Base-by-base conservation (phyloP, 2,888 invertebrate genomes). In the Phymatocera aterrima region DNA sequence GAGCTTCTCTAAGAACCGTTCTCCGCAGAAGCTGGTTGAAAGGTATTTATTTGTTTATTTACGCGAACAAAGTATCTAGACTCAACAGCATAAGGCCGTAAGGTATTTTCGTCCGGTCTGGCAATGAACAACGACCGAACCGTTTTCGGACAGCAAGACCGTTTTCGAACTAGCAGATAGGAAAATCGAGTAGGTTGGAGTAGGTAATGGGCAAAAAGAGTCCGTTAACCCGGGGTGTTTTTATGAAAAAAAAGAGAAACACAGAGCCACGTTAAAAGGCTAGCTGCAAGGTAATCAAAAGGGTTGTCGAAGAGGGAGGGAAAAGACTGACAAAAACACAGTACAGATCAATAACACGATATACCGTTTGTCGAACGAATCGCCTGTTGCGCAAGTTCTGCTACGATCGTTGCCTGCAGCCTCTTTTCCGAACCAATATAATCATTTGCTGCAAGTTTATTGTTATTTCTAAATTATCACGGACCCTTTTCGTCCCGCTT, bases 301-400 rank as follows among this genome's bases (percentile, higher is more conserved):
- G 24, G 57, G 57, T 28, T 51, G 21, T 51, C 28, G 31, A 34
- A 15, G 31, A 6, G 31, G 4, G 54, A 15, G 28, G 37, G 28
- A 68, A 43, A n/a, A 46, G 6, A 6, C 46, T 24, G 46, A 68
- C 43, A 68, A 43, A 68, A 68, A 68, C 68, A 43, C 68, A 28
- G 57, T 57, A 68, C 24, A 68, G 68, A 43, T 68, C 43, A 46
- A 46, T 46, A 68, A 46, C 43, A 18, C 46, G 24, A 40, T 68
- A 43, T 43, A 43, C 18, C 65, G 12, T 65, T 65, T 65, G 40
- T 40, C 8, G 40, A 21, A 43, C 65, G 21, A 28, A 15, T 46
- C 43, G 68, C 68, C 68, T 43, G 46, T 68, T 68, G 43, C 46
- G 28, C 21, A 15, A 18, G 24, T 24, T 4, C 24, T 28, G 18